Percentiles rank a stretch among this genome's conserved stretches.
Evolutionary conservation across 2,797 vertebrate species (phyloP).

Genomic region (Carapus acus): DNA sequence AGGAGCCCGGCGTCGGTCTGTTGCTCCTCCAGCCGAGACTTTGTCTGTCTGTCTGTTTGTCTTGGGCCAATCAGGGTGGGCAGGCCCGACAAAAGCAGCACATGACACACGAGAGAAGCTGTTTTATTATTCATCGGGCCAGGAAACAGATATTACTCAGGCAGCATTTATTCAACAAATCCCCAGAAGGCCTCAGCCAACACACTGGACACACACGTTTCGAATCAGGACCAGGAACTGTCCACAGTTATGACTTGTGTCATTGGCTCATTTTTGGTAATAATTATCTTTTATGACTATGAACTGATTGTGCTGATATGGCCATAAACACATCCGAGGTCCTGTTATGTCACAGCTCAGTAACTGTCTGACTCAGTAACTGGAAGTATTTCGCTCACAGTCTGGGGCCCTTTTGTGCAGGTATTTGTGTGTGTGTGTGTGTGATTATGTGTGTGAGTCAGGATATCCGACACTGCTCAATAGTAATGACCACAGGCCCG

Average conservation of each 20-base stretch:
- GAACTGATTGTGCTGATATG: too few relatives aligned
- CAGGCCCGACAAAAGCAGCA: conserved; percentile 34
- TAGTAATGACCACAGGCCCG: conserved; percentile 53
- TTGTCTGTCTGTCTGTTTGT: conserved; percentile 29
- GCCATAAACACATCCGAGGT: too few relatives aligned
- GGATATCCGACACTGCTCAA: conserved; percentile 70
- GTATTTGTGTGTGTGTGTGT: too few relatives aligned
- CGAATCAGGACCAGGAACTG: neutral
- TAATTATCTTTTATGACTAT: too few relatives aligned
- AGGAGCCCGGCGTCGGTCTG: conserved; percentile 16
- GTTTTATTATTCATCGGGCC: conserved; percentile 53
- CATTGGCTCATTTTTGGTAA: too few relatives aligned
- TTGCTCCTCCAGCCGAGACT: conserved; percentile 19
- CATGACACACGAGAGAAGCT: conserved; percentile 48
- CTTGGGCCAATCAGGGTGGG: conserved; percentile 16
- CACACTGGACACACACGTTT: neutral
- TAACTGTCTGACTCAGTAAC: too few relatives aligned
- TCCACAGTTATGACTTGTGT: neutral
- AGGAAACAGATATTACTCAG: conserved; percentile 26
- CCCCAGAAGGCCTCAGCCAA: neutral
- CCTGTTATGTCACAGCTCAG: neutral
- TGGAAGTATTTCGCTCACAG: conserved; percentile 10
- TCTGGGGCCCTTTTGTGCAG: neutral
- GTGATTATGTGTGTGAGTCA: conserved; percentile 28
- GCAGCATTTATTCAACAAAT: conserved; percentile 7